Percentiles rank a stretch among this genome's conserved stretches.
These are phyloP conservation scores for Anthophora plumipes DNA, from an alignment of 2,888 invertebrate species.

Conservation along the genomic window DNA sequence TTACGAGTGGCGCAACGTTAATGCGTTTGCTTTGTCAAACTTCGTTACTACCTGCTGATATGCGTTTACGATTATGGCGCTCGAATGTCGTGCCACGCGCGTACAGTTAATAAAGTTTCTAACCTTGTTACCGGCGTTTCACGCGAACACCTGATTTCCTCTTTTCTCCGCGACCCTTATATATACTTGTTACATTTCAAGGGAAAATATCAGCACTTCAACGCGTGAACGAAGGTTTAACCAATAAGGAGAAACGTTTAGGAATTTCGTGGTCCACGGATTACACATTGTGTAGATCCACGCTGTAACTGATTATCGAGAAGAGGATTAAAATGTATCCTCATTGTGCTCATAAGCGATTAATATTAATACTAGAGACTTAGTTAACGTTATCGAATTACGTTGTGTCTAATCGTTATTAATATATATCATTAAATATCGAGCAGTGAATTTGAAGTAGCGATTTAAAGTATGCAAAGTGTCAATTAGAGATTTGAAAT, in stretches of 20 bases:
- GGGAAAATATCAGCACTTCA: neutral
- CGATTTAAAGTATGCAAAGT: too few species aligned
- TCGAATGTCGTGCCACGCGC: conserved; percentile 25
- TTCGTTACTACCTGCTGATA: conserved; percentile 59
- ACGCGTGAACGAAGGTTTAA: conserved; percentile 1
- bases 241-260: neutral
- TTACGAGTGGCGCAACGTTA: conserved; percentile 69
- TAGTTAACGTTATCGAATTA: neutral
- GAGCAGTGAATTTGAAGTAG: neutral
- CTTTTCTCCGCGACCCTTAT: conserved; percentile 17
- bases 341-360: neutral
- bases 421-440: neutral
- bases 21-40: conserved; percentile 71
- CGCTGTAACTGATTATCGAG: conserved; percentile 6
- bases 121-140: conserved; percentile 18
- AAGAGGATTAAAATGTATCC: conserved; percentile 2
- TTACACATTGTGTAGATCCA: neutral
- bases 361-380: conserved; percentile 2
- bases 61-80: conserved; percentile 74
- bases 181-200: conserved; percentile 2
- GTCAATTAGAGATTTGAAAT: too few species aligned
- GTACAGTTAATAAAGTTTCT: conserved; percentile 63
- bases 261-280: conserved; percentile 6
- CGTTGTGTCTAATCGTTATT: neutral
- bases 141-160: neutral